Base-by-base conservation (phyloP, 2,888 invertebrate species). In the Agrotis ipsilon region DNA sequence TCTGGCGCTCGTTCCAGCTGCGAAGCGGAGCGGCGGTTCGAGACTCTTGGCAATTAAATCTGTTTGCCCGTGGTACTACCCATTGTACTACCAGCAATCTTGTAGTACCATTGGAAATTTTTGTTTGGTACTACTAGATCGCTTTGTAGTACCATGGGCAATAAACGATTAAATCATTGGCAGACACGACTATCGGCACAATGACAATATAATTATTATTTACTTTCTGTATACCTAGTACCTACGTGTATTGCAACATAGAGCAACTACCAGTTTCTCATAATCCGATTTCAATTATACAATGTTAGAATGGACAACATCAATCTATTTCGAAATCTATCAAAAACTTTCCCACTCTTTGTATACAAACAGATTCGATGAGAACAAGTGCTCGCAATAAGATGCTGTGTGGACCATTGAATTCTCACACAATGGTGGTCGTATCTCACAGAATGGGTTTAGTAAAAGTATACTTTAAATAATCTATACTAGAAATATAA, bases 331-430 rank as follows among this genome's bases (percentile, higher is more conserved):
- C 66, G 59, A 77, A 76, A 78, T 75, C 57, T 76, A 72, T 81
- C 54, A 51, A 49, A 65, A 77, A 83, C 82, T 85, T 88, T 89
- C 88, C 87, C 85, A 86, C 77, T 79, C 65, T 74, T 78, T 81
- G 62, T 75, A 80, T 81, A 78, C 73, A 81, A 84, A 85, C 63
- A 57, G 46, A 75, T 70, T 80, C 80, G 58, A 84, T 85, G 81
- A 72, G 85, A 88, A 86, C 75, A 70, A 78, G 73, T 78, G 76
- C 46, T 79, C 78, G 72, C 68, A 84, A 73, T 75, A 81, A 82
- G 72, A 74, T 68, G 69, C 67, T 80, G 74, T 77, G 65, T 77
- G 65, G 60, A 70, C 67, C 63, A 83, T 81, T 81, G 72, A 81
- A 76, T 75, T 72, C 68, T 46, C 18, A 18, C 43, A 82, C 80